A percentile compares a stretch with the other conserved stretches of the same genome.
phyloP scores from a whole-genome alignment of 92 coral and sea anemone species.

The Zoanthus solanderi region DNA sequence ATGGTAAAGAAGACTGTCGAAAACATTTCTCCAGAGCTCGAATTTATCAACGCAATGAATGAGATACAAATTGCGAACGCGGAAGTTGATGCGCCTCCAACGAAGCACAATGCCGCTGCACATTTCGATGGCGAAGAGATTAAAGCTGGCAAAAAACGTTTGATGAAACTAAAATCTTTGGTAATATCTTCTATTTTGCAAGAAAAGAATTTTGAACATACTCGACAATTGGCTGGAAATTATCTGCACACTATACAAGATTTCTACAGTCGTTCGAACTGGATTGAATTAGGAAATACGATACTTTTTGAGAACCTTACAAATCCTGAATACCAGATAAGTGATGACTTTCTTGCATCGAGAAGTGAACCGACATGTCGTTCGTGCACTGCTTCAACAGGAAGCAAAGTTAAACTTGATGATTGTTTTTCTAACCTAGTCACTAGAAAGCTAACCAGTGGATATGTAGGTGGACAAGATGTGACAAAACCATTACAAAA shows the following conservation, averaged over 20 bases:
- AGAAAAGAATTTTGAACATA: conserved; percentile 51
- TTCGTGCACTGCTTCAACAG: conserved; percentile 35
- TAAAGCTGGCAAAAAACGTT: conserved; percentile 45
- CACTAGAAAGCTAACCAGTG: conserved; percentile 68
- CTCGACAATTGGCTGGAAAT: conserved; percentile 64
- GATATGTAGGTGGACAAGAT: conserved; percentile 72
- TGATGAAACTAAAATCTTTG: conserved; percentile 52
- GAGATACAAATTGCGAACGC: conserved; percentile 68
- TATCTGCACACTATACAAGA: conserved; percentile 77
- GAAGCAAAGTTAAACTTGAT: conserved; percentile 10
- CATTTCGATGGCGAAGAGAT: conserved; percentile 79
- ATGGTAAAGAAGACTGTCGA: conserved; percentile 23
- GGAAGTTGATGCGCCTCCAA: conserved; percentile 55
- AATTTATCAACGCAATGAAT: conserved; percentile 66
- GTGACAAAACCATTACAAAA: conserved; percentile 57
- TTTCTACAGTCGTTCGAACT: conserved; percentile 80
- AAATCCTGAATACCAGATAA: conserved; percentile 52
- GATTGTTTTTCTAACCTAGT: conserved; percentile 54
- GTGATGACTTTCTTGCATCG: conserved; percentile 46
- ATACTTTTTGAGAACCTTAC: conserved; percentile 35
- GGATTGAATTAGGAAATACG: conserved; percentile 72
- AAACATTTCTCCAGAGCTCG: conserved; percentile 55
- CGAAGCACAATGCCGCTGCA: conserved; percentile 38
- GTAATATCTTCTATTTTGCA: conserved; percentile 50
- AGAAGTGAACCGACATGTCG: conserved; percentile 59